phyloP scores from a whole-genome alignment of 1,140 invertebrate genomes.

The Procambarus virginalis region DNA sequence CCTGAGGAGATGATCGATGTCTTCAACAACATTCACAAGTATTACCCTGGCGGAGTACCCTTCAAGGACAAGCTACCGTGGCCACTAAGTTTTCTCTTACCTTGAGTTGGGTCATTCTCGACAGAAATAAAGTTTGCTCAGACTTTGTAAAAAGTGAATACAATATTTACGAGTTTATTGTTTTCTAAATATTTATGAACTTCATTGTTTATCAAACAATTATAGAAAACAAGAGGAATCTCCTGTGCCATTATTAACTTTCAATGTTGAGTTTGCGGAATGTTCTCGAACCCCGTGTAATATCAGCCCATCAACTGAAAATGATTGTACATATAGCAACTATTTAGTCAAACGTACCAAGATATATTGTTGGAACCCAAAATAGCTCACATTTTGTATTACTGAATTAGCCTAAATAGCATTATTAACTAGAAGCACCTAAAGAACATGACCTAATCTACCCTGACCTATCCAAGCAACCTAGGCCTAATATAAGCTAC shows the following conservation, averaged over 20 bases:
- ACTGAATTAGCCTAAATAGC: no score
- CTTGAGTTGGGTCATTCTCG: conserved; percentile 13
- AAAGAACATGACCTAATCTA: no score
- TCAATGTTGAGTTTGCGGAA: no score
- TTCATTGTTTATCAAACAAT: background rate
- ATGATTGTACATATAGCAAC: no score
- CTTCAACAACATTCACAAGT: conserved; percentile 66
- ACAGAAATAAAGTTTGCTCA: background rate
- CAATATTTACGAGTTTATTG: background rate
- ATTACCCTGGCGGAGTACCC: conserved; percentile 66
- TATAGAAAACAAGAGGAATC: background rate
- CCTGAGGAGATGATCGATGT: conserved; percentile 61
- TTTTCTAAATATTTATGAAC: background rate
- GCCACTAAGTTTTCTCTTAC: conserved; percentile 62
- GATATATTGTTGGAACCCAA: no score
- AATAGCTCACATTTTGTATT: no score
- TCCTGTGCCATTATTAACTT: background rate
- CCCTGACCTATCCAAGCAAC: no score
- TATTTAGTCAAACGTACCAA: no score
- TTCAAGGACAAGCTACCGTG: conserved; percentile 65
- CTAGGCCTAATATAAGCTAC: no score
- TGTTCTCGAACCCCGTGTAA: no score
- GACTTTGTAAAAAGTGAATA: background rate
- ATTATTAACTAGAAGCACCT: no score
- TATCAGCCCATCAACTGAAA: no score